Conservation (phyloP, 2,888 invertebrate species). For the Elegia similella region DNA sequence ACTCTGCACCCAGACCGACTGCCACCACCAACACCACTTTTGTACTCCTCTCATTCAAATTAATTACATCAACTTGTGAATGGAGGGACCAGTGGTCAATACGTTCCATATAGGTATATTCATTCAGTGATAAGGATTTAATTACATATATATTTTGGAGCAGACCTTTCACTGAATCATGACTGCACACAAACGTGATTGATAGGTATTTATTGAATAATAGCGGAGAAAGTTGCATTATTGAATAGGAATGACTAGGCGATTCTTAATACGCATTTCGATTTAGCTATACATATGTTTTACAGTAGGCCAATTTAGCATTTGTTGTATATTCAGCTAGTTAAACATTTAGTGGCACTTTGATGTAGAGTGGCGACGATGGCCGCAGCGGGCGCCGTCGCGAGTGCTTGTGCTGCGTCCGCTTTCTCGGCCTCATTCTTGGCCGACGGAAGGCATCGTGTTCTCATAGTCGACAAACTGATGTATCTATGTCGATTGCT, state of each 20-base stretch:
- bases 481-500: constrained; percentile 80
- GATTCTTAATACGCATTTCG: constrained; percentile 36
- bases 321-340: constrained; percentile 39
- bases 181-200: constrained; percentile 34
- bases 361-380: constrained; percentile 30
- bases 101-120: constrained; percentile 40
- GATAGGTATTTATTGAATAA: constrained; percentile 38
- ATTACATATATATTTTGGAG: constrained; percentile 40
- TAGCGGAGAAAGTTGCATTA: constrained; percentile 51
- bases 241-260: constrained; percentile 39
- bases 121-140: constrained; percentile 56
- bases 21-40: constrained; percentile 56
- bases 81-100: constrained; percentile 51
- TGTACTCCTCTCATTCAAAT: constrained; percentile 65
- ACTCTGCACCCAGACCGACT: constrained; percentile 57
- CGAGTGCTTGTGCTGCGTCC: constrained; percentile 47
- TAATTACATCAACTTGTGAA: constrained; percentile 67
- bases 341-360: constrained; percentile 43
- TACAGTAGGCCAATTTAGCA: constrained; percentile 40
- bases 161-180: constrained; percentile 39
- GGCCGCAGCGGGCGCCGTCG: constrained; percentile 27
- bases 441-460: constrained; percentile 61
- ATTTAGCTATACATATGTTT: constrained; percentile 35
- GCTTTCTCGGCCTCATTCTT: constrained; percentile 76
- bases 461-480: constrained; percentile 74